phyloP scores from a whole-genome alignment of 2,888 invertebrate species.

The Cerceris ruficornis region DNA sequence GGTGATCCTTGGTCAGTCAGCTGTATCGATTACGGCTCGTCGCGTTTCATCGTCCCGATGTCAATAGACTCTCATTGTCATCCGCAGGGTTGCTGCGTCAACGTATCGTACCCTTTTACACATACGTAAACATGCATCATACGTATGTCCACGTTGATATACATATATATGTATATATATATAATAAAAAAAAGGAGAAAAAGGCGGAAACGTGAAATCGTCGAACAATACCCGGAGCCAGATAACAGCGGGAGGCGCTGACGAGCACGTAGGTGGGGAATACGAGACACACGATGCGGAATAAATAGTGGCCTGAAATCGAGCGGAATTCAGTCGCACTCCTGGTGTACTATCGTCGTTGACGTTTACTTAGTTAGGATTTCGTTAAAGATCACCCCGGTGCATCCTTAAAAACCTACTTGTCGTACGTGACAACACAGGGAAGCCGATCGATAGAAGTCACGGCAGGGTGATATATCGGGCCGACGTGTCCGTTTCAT shows the following conservation, averaged over 20 bases:
- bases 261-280: constrained; percentile 71
- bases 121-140: background rate
- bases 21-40: constrained; percentile 35
- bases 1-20: constrained; percentile 26
- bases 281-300: constrained; percentile 67
- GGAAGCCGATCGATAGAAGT: constrained; percentile 40
- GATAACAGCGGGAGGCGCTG: constrained; percentile 63
- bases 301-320: constrained; percentile 77
- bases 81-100: constrained; percentile 19
- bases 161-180: background rate
- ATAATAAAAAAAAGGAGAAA: constrained; percentile 23
- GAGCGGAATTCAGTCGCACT: constrained; percentile 73
- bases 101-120: constrained; percentile 19
- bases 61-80: constrained; percentile 29
- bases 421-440: background rate
- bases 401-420: constrained; percentile 11
- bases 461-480: background rate
- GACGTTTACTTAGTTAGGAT: constrained; percentile 38
- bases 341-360: constrained; percentile 60
- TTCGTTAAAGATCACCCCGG: constrained; percentile 16
- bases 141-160: too few species aligned
- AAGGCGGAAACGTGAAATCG: constrained; percentile 62
- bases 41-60: constrained; percentile 7
- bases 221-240: constrained; percentile 65
- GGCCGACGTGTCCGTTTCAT: constrained; percentile 1